A percentile compares a stretch with the other conserved stretches of the same genome.
phyloP scores from a whole-genome alignment of 2,797 vertebrate genomes.

The Margarornis squamiger region DNA sequence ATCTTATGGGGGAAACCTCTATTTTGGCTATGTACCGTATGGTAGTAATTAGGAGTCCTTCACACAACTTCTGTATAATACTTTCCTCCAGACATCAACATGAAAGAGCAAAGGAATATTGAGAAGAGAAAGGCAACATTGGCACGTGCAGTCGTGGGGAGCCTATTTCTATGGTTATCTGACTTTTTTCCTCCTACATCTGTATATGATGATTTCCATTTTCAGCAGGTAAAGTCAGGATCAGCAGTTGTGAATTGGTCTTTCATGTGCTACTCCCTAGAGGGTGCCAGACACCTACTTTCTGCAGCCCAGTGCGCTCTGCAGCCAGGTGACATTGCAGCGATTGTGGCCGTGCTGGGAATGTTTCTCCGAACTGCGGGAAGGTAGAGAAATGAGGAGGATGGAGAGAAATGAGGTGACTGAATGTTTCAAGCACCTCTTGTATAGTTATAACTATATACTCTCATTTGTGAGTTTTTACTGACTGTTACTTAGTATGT shows the following conservation, averaged over 20 bases:
- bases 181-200: rapidly evolving
- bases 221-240: neutral
- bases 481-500: rapidly evolving
- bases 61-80: no score
- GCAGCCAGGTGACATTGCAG: neutral
- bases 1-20: neutral
- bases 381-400: neutral
- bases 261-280: slow-evolving; percentile 70
- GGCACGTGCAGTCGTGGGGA: rapidly evolving
- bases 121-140: neutral
- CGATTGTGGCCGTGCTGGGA: neutral
- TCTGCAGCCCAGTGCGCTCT: neutral
- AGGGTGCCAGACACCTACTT: slow-evolving; percentile 70
- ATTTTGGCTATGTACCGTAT: neutral
- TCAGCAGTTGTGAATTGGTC: neutral
- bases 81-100: neutral
- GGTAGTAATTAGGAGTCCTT: no score
- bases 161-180: neutral
- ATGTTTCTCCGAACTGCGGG: neutral
- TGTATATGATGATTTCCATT: rapidly evolving
- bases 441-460: rapidly evolving
- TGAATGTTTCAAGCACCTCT: neutral
- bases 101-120: neutral
- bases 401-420: rapidly evolving
- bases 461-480: neutral